phyloP scores from a whole-genome alignment of 2,797 vertebrate species.

The Onychomys leucogaster region DNA sequence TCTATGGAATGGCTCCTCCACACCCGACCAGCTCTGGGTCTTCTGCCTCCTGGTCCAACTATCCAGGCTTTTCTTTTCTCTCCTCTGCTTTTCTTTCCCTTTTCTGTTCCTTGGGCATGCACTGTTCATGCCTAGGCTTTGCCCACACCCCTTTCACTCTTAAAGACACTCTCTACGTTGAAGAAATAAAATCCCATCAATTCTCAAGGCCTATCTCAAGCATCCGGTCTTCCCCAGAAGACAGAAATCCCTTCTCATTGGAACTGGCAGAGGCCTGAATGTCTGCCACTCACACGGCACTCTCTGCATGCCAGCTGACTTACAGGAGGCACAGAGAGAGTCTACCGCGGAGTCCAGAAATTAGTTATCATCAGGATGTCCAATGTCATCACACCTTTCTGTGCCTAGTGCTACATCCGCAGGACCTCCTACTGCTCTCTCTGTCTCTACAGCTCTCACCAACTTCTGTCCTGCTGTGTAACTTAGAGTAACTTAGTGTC shows the following conservation, averaged over 20 bases:
- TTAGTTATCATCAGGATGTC: neutral
- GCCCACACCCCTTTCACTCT: neutral
- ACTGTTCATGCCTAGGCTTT: neutral
- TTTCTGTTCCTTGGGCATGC: neutral
- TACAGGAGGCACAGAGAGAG: neutral
- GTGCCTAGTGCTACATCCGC: neutral
- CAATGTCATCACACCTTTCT: neutral
- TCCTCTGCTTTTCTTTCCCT: neutral
- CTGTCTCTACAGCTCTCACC: neutral
- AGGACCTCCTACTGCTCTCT: neutral
- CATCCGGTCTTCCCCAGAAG: neutral
- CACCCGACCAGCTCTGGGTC: neutral
- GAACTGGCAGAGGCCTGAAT: neutral
- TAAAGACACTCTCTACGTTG: neutral
- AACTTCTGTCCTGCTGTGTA: neutral
- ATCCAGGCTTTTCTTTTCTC: no score
- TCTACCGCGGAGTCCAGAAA: neutral
- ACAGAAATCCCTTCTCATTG: neutral
- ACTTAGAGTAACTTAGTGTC: neutral
- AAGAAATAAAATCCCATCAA: neutral
- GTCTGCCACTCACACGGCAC: neutral
- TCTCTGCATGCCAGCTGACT: neutral
- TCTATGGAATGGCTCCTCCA: neutral
- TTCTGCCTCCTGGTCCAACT: neutral
- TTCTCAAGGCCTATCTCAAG: neutral